Percentiles rank a stretch among this genome's conserved stretches.
These are phyloP conservation scores for Serilophus lunatus DNA, from an alignment of 2,113 vertebrate genomes.

Conservation along the genomic window DNA sequence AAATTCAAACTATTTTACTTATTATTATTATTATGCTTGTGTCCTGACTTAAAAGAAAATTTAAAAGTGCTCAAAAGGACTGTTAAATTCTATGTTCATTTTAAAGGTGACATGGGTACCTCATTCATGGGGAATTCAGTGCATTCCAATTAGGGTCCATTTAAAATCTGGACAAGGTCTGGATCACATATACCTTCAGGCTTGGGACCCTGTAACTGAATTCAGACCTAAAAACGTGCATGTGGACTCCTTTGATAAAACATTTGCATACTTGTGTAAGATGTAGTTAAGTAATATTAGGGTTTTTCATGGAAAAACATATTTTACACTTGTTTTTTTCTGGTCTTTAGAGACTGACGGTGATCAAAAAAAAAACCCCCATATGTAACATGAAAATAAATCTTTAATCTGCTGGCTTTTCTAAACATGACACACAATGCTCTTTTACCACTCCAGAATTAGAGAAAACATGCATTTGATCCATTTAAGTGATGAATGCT, in stretches of 20 bases:
- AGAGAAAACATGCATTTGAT: not conserved
- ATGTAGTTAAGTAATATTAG: not conserved
- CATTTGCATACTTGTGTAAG: not conserved
- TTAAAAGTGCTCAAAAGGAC: not conserved
- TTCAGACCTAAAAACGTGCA: not conserved
- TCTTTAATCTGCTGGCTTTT: not conserved
- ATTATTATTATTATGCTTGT: not conserved
- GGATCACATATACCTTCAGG: not conserved
- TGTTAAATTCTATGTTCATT: not conserved
- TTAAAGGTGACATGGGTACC: not conserved
- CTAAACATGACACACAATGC: not conserved
- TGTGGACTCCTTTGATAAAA: not conserved
- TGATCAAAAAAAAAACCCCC: not conserved
- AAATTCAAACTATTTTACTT: not conserved
- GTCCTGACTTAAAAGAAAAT: not conserved
- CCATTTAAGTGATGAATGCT: conserved; percentile 23
- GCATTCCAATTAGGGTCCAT: not conserved
- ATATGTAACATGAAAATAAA: not conserved
- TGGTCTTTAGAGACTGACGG: not conserved
- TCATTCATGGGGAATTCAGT: not conserved
- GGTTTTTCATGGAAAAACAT: not conserved
- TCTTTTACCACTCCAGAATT: not conserved
- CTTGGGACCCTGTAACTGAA: not conserved
- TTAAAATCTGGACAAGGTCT: not conserved
- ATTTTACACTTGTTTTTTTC: not conserved